Evolutionary conservation across 2,113 vertebrate genomes (phyloP).

Genomic region (Naja naja): DNA sequence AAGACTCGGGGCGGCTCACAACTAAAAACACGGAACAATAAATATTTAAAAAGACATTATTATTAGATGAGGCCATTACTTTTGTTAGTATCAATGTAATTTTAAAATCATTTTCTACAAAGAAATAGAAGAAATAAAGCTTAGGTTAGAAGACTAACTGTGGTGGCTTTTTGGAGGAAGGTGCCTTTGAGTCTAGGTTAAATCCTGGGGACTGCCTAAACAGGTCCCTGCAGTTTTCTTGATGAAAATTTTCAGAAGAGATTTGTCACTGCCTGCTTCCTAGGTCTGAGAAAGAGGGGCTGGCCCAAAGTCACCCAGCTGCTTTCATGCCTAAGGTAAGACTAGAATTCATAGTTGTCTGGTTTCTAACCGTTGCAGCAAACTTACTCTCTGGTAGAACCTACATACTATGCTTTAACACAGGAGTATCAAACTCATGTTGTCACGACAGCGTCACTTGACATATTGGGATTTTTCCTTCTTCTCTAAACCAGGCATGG

Average conservation of each 20-base stretch:
- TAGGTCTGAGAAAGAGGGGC: background rate
- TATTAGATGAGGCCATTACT: background rate
- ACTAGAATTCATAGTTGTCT: background rate
- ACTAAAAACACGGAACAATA: too few relatives aligned
- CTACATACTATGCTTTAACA: background rate
- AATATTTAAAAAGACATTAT: too few relatives aligned
- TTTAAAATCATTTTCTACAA: background rate
- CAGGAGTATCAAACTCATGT: too few relatives aligned
- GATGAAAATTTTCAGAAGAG: background rate
- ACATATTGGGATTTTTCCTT: too few relatives aligned
- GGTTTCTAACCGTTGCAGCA: background rate
- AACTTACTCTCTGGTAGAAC: background rate
- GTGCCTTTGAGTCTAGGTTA: background rate
- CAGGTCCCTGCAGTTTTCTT: background rate
- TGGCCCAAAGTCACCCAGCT: background rate
- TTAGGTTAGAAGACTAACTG: background rate
- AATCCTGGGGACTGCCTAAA: background rate
- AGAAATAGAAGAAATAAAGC: background rate
- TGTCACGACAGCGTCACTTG: too few relatives aligned
- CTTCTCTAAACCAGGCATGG: too few relatives aligned
- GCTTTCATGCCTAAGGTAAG: background rate
- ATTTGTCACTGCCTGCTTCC: background rate
- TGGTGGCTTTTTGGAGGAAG: too few relatives aligned
- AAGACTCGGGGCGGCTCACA: too few relatives aligned
- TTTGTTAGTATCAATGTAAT: background rate